Evolutionary conservation across 2,113 vertebrate species (phyloP), one percentile per base, ranked within the genome.

Genomic region (Rhea americana): DNA sequence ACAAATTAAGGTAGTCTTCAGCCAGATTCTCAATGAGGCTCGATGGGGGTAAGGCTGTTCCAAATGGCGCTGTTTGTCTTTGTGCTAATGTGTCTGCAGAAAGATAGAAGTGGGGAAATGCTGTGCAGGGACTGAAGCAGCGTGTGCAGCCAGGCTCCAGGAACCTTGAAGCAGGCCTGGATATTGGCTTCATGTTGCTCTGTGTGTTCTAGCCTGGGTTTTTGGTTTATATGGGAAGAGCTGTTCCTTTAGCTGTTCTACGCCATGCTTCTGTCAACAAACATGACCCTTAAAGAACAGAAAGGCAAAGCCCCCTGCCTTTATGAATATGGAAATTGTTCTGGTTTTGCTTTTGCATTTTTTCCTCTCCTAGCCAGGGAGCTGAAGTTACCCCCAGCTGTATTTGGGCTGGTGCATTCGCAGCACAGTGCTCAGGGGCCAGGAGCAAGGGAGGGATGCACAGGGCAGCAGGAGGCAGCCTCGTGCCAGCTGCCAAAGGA

Each of bases 1-100:
- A 77, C 86, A 87, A 96, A 94, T 89, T 62, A 94, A 77, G 71
- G 41, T 5, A 58, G 73, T 58, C 79, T 88, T 18, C 73, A 91
- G 87, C 91, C 80, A 89, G 45, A 25, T 76, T 93, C 81, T 58
- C 62, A 47, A 48, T 5, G 85, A 84, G 87, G 80, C 88, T 93
- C 73, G 24, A 80, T 17, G 80, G 86, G 39, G 93, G 63, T 66
- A 43, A 2, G 2, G 30, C 25, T 79, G 48, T 50, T 79, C 30
- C 78, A 87, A 92, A 84, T 11, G 78, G 35, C 35, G 55, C 76
- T 62, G 67, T 76, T 95, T 82, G 37, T 76, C 55, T 83, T 88
- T 30, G 62, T 70, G 63, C 63, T 79, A 7, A 0, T 0, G 5
- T 67, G 18, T 51, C 58, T 89, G 79, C 56, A 91, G 94, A 77